phyloP scores from a whole-genome alignment of 1,140 invertebrate genomes.

The Drosophila quadrilineata region DNA sequence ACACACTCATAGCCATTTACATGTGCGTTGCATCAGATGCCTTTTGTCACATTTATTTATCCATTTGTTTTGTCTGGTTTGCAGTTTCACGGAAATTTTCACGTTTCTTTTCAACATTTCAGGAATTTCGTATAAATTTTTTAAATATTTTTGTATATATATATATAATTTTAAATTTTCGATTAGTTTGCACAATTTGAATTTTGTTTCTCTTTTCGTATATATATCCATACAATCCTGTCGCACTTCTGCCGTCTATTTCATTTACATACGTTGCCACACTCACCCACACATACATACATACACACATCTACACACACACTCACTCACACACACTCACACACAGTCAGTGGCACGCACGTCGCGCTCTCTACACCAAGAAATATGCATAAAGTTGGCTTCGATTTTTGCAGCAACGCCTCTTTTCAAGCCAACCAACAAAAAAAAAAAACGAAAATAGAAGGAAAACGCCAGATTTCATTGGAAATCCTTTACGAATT shows the following conservation, averaged over 20 bases:
- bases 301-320: background rate
- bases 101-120: too few species aligned
- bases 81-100: too few species aligned
- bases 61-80: slow-evolving; percentile 50
- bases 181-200: too few species aligned
- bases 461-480: slow-evolving; percentile 25
- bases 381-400: slow-evolving; percentile 54
- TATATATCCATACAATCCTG: background rate
- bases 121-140: too few species aligned
- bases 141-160: background rate
- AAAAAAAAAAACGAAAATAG: background rate
- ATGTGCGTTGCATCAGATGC: slow-evolving; percentile 56
- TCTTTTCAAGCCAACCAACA: slow-evolving; percentile 45
- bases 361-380: slow-evolving; percentile 56
- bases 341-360: slow-evolving; percentile 8
- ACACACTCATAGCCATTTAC: slow-evolving; percentile 17
- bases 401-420: slow-evolving; percentile 57
- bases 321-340: slow-evolving; percentile 11
- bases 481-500: background rate
- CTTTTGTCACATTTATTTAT: slow-evolving; percentile 50
- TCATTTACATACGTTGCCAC: background rate
- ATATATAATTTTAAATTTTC: slow-evolving; percentile 4
- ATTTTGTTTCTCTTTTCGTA: too few species aligned
- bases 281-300: slow-evolving; percentile 5
- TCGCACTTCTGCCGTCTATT: too few species aligned